Percentiles rank a stretch among this genome's conserved stretches.
Evolutionary conservation across 1,140 invertebrate genomes (phyloP).

Genomic region (Trichonephila inaurata): DNA sequence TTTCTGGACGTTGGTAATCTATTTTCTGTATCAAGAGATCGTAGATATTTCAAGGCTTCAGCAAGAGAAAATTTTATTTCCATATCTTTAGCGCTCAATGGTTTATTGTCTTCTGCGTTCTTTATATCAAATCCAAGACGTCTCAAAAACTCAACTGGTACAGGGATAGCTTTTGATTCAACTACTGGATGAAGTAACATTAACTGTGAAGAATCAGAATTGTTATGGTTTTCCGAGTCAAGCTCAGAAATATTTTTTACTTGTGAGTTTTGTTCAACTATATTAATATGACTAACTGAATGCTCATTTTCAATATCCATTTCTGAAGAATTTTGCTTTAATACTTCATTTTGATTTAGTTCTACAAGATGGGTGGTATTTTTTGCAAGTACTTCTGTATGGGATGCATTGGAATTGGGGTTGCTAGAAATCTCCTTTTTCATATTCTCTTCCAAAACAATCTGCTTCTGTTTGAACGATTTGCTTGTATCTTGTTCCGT

Average conservation of each 20-base stretch:
- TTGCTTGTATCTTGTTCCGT: no score
- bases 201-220: not conserved
- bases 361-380: not conserved
- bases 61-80: slow-evolving; percentile 18
- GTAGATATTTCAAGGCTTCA: slow-evolving; percentile 27
- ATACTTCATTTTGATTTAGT: not conserved
- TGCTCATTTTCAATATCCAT: not conserved
- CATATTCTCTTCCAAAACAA: no score
- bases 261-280: no score
- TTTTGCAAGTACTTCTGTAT: no score
- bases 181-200: not conserved
- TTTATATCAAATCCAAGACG: slow-evolving; percentile 14
- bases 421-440: no score
- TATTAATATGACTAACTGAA: not conserved
- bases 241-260: no score
- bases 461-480: no score
- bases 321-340: not conserved
- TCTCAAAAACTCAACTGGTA: slow-evolving; percentile 6
- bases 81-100: not conserved
- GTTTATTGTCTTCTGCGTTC: no score
- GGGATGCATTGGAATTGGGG: no score
- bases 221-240: not conserved
- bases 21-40: slow-evolving; percentile 9
- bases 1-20: slow-evolving; percentile 13
- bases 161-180: slow-evolving; percentile 20